phyloP scores from a whole-genome alignment of 2,888 invertebrate genomes.

The Autographa pulchrina region DNA sequence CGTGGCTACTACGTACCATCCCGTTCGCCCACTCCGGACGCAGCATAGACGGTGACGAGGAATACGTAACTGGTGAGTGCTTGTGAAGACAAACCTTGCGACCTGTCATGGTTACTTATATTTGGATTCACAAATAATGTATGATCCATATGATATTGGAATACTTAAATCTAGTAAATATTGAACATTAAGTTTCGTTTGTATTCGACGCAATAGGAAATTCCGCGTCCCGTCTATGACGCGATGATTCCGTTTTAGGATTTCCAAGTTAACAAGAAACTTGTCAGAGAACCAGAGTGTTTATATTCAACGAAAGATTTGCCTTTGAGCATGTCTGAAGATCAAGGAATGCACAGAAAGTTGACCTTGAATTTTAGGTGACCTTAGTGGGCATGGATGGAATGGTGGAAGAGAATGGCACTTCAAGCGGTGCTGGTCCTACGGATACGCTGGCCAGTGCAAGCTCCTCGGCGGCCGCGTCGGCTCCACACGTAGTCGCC shows the following conservation, averaged over 20 bases:
- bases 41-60: slow-evolving; percentile 98
- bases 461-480: slow-evolving; percentile 73
- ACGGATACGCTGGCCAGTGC: slow-evolving; percentile 78
- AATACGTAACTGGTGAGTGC: slow-evolving; percentile 98
- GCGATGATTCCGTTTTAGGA: slow-evolving; percentile 84
- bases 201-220: slow-evolving; percentile 84
- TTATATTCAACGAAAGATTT: slow-evolving; percentile 64
- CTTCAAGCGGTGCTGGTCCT: slow-evolving; percentile 80
- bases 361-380: slow-evolving; percentile 91
- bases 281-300: slow-evolving; percentile 66
- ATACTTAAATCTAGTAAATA: slow-evolving; percentile 67
- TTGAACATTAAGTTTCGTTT: slow-evolving; percentile 77
- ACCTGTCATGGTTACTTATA: slow-evolving; percentile 87
- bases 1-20: slow-evolving; percentile 98
- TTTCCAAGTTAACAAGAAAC: slow-evolving; percentile 78
- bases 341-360: slow-evolving; percentile 83
- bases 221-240: slow-evolving; percentile 79
- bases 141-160: slow-evolving; percentile 73
- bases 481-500: slow-evolving; percentile 85
- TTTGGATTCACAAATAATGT: slow-evolving; percentile 83
- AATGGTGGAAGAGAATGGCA: slow-evolving; percentile 97
- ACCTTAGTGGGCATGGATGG: slow-evolving; percentile 94
- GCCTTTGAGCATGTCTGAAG: slow-evolving; percentile 69
- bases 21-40: slow-evolving; percentile 97
- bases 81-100: slow-evolving; percentile 89